These are phyloP conservation scores for Melanerpes formicivorus DNA, from an alignment of 2,113 vertebrate species.

Conservation along the genomic window DNA sequence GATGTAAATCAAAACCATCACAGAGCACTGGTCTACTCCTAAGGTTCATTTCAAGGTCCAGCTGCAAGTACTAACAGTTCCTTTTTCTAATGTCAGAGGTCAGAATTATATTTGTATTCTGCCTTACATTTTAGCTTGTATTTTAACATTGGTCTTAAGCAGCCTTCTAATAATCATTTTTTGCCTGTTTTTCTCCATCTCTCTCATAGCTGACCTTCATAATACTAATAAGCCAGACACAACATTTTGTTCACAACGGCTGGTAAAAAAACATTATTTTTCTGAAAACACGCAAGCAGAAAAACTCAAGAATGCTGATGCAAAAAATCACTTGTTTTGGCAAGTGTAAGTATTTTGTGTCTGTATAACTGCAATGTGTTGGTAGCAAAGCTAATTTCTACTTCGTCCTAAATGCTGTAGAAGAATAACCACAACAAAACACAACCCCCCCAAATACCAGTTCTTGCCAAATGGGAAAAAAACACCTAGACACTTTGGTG, in stretches of 20 bases:
- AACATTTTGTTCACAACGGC: conserved; percentile 16
- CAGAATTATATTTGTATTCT: not conserved
- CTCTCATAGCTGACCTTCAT: not conserved
- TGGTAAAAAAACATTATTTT: conserved; percentile 8
- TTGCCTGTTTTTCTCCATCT: not conserved
- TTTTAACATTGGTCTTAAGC: not conserved
- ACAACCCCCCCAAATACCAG: not conserved
- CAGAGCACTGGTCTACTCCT: not conserved
- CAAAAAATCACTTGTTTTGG: conserved; percentile 59
- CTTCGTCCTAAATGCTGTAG: not conserved
- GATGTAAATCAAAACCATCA: not conserved
- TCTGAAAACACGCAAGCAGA: conserved; percentile 33
- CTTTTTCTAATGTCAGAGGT: not conserved
- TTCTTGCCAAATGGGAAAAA: not conserved
- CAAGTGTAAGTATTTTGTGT: not conserved
- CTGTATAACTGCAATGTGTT: not conserved
- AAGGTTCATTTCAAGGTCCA: not conserved
- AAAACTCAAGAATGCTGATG: conserved; percentile 29
- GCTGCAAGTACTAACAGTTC: not conserved
- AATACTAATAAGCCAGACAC: not conserved
- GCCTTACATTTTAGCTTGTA: not conserved
- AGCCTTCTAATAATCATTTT: not conserved
- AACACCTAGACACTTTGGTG: not conserved
- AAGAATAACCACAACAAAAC: conserved; percentile 44
- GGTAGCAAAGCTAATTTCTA: conserved; percentile 6